Evolutionary conservation across 2,113 vertebrate genomes (phyloP), one percentile per base, ranked within the genome.

Genomic region (Podiceps cristatus): DNA sequence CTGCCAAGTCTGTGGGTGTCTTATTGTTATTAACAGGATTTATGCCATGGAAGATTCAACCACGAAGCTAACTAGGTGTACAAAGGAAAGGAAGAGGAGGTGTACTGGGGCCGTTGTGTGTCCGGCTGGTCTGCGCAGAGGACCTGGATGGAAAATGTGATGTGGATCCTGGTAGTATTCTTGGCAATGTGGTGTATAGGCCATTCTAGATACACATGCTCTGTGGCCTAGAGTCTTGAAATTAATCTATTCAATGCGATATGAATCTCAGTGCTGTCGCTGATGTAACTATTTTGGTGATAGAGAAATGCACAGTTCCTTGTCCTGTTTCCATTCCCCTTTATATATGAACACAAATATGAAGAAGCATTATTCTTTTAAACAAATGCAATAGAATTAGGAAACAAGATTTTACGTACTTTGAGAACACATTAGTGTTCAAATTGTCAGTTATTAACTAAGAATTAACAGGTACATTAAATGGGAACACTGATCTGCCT

Each of bases 121-220:
- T 76, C 77, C 47, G 60, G 13, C 8, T 91, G 69, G 13, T 42
- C 20, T 17, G 18, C 42, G 58, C 47, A 68, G 24, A 58, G 37
- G 28, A 40, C 1, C 31, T 68, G 66, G 19, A 8, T 0, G 81
- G 74, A 35, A 49, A 79, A 27, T 2, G 37, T 13, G 40, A 7
- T 17, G 18, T 35, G 11, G 17, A 11, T 86, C 18, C 55, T 37
- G 20, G 11, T 13, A 42, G 33, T 25, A 16, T 29, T 55, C 40
- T 40, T 60, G 11, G 17, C 29, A 31, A 29, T 7, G 37, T 23
- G 33, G 5, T 71, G 1, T 25, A 31, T 9, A 66, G 35, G 45
- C 18, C 2, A 0, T 60, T 2, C 31, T 35, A 13, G 5, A 11
- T 12, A 53, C 5, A 27, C 0, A 0, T 62, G 25, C 6, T 31